phyloP scores from a whole-genome alignment of 1,140 invertebrate genomes.

The Oncopodura yosiiana region DNA sequence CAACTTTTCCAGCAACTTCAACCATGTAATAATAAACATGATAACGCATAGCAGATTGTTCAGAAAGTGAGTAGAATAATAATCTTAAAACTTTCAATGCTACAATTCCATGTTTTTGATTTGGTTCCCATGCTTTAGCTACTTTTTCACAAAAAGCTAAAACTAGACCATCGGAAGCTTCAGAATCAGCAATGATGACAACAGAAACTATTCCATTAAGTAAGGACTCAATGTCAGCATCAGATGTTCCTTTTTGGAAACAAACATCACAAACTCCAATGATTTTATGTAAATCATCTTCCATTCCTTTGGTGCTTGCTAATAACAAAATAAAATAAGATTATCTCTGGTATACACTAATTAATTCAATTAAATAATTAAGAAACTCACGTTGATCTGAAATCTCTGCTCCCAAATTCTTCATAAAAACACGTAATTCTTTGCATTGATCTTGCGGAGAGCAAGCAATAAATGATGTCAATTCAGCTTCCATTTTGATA shows the following conservation, averaged over 20 bases:
- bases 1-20: conserved; percentile 74
- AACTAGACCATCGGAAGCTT: conserved; percentile 81
- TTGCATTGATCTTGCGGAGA: conserved; percentile 40
- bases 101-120: conserved; percentile 65
- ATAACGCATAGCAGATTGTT: conserved; percentile 71
- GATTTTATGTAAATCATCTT: conserved; percentile 88
- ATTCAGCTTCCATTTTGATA: conserved; percentile 31
- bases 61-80: conserved; percentile 80
- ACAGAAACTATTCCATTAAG: conserved; percentile 82
- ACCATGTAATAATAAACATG: conserved; percentile 86
- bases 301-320: conserved; percentile 76
- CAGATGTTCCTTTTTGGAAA: conserved; percentile 67
- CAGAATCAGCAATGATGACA: conserved; percentile 56
- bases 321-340: too few species aligned
- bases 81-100: conserved; percentile 77
- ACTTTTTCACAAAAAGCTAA: conserved; percentile 86
- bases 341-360: too few species aligned
- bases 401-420: conserved; percentile 81
- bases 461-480: conserved; percentile 34
- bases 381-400: conserved; percentile 83
- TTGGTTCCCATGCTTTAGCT: conserved; percentile 64
- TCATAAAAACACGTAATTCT: conserved; percentile 79
- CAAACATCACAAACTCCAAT: conserved; percentile 86
- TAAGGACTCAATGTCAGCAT: conserved; percentile 68
- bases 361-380: too few species aligned